Conservation (phyloP, 2,888 invertebrate genomes). For the Cyclophora punctaria region DNA sequence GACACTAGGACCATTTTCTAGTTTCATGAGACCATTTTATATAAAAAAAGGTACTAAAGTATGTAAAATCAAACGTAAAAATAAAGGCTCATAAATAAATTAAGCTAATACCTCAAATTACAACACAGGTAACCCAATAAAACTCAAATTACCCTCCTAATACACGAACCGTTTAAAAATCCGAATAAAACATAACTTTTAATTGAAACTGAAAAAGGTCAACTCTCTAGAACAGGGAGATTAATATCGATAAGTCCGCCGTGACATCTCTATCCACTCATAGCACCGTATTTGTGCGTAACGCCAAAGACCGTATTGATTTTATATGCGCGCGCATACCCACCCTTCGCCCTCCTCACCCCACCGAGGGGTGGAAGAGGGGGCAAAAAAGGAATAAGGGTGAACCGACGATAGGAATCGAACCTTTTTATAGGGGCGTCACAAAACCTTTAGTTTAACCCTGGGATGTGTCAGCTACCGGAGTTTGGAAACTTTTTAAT, state of each 20-base stretch:
- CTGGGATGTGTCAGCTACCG: conserved; percentile 45
- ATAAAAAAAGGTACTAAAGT: too few species aligned
- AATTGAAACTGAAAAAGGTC: conserved; percentile 1
- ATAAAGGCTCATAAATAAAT: too few species aligned
- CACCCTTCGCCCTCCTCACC: conserved; percentile 23
- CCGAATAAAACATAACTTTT: conserved; percentile 1
- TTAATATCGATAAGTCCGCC: conserved; percentile 48
- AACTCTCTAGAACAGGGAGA: conserved; percentile 22
- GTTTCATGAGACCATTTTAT: too few species aligned
- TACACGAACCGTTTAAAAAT: neutral
- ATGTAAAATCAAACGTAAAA: too few species aligned
- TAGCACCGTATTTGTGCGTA: conserved; percentile 64
- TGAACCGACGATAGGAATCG: conserved; percentile 63
- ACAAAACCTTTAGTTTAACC: conserved; percentile 63
- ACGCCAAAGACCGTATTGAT: conserved; percentile 62
- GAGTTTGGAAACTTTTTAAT: conserved; percentile 31
- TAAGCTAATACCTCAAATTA: too few species aligned
- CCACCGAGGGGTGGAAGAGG: conserved; percentile 23
- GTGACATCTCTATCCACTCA: conserved; percentile 53
- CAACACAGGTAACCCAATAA: too few species aligned
- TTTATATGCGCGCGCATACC: conserved; percentile 68
- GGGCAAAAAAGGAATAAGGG: conserved; percentile 56
- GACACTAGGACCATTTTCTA: too few species aligned
- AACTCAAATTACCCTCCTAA: too few species aligned
- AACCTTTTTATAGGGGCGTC: conserved; percentile 65